Base-by-base conservation (phyloP, 2,113 vertebrate genomes). In the Paradoxurus hermaphroditus region DNA sequence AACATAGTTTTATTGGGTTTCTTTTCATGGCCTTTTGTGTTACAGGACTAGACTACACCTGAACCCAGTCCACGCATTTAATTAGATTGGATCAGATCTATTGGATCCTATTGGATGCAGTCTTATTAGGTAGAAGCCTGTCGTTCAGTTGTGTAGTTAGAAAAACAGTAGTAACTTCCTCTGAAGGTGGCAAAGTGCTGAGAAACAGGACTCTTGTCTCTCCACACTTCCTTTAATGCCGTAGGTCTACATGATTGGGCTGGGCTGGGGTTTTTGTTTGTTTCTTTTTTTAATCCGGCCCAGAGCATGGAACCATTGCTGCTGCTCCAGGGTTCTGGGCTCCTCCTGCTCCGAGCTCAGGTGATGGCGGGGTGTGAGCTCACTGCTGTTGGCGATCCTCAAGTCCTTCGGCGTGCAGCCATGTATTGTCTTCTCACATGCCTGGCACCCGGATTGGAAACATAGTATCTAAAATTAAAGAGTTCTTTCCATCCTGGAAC, bases 391-490 rank as follows among this genome's bases (percentile, higher is more conserved):
- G n/a, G n/a, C n/a, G n/a, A n/a, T n/a, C 96, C 96, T 97, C 67
- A 97, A 85, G 70, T 94, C 78, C 90, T 89, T 87, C 82, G 2
- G 46, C 92, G 82, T 77, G 23, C 56, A 81, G 97, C 91, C 94
- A 81, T 8, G 16, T 77, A 39, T 93, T 90, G 29, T 87, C 98
- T 97, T 95, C 97, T 98, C 97, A 98, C 84, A 63, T 97, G 97
- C 94, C 98, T 98, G 98, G 98, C 98, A 86, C 93, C 41, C 14
- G 75, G 82, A 92, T 95, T 98, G 99, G 98, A 98, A 99, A 98
- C 94, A 95, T 65, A 98, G 97, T 97, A 95, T 86, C 98, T 98
- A 98, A 98, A 98, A 97, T 98, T 98, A 98, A 97, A 98, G 97
- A 81, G 81, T 98, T 98, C 91, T 97, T 98, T 98, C 97, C 51